Evolutionary conservation across 2,113 vertebrate species (phyloP), one percentile per base, ranked within the genome.

Genomic region (Chloebia gouldiae): DNA sequence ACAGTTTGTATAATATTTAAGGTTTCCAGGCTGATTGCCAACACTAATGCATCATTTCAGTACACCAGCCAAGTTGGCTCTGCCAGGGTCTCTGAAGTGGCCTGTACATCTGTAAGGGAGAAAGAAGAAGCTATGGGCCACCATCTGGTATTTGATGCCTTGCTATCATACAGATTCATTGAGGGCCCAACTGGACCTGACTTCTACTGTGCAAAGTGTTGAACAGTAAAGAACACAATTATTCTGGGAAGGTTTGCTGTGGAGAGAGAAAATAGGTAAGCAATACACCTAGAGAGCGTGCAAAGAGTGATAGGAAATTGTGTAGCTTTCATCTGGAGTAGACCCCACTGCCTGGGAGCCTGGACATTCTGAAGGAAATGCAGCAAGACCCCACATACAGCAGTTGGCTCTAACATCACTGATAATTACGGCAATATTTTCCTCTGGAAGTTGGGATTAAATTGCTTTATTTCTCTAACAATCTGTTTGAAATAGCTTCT

Each of bases 401-500:
- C 63, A 42, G 37, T 14, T 69, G 39, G 15, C 39, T 80, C 63
- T 59, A 30, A 40, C 59, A 69, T 63, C 27, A 3, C n/a, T 47
- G 73, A 66, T 35, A 68, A 81, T 6, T 5, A 69, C 4, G 11
- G 37, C 45, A 91, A 53, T 86, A 84, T 95, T 81, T 81, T 47
- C 60, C 79, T 45, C 44, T 51, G 8, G 0, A 75, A 84, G 51
- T 8, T 83, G 21, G 56, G 37, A 63, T 2, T 4, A 86, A 82
- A 60, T 40, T 17, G 24, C 22, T 88, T 76, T 90, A 63, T 89
- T 72, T 93, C 66, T 84, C 63, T 83, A 92, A 47, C 60, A 47
- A 56, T 84, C 72, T 91, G 73, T 79, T 97, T 70, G 16, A n/a
- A 92, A 44, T 49, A 75, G 25, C 40, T 80, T 89, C 37, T 60